Evolutionary conservation across 1,140 invertebrate species (phyloP).

Genomic region (Magallana angulata): DNA sequence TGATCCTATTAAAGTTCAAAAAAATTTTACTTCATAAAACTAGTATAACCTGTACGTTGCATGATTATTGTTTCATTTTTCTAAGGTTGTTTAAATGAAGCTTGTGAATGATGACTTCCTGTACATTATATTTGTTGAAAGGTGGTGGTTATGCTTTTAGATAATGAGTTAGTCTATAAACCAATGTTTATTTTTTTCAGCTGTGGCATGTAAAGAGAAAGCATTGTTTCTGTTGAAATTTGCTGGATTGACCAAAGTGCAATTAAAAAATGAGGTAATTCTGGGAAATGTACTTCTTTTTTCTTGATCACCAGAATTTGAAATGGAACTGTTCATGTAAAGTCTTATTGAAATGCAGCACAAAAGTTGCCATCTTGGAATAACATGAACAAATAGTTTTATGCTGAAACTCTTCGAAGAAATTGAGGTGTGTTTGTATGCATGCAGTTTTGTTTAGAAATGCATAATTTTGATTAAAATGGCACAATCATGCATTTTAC

Average conservation of each 20-base stretch:
- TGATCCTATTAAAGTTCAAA: no score
- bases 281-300: no score
- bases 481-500: neutral
- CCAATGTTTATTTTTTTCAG: slow-evolving; percentile 60
- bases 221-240: slow-evolving; percentile 76
- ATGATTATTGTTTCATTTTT: no score
- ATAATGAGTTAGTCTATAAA: neutral
- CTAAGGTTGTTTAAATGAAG: neutral
- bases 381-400: neutral
- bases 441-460: neutral
- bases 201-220: slow-evolving; percentile 71
- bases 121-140: neutral
- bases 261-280: slow-evolving; percentile 73
- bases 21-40: no score
- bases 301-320: no score
- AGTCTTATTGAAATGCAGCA: no score
- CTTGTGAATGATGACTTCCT: neutral
- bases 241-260: slow-evolving; percentile 76
- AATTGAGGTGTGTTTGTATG: no score
- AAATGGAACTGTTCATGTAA: no score
- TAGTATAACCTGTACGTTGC: no score
- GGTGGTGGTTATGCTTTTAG: neutral
- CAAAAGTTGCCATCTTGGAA: neutral
- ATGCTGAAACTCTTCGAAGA: neutral
- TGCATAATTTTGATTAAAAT: no score